phyloP scores from a whole-genome alignment of 2,888 invertebrate genomes.

The Drosophila robusta region DNA sequence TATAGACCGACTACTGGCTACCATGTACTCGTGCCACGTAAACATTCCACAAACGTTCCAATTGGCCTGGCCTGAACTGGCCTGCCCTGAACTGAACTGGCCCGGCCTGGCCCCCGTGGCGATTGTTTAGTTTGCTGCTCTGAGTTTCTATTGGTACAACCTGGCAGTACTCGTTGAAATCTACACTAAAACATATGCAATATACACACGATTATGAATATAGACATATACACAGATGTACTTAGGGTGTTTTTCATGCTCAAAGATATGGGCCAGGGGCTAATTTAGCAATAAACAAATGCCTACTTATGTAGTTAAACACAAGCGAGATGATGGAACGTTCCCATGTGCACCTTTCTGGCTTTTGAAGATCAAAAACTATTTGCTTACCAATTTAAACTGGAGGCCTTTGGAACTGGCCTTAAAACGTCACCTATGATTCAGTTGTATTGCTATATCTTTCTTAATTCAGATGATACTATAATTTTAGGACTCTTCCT shows the following conservation, averaged over 20 bases:
- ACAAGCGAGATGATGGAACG: slow-evolving; percentile 13
- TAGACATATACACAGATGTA: slow-evolving; percentile 8
- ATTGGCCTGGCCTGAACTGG: slow-evolving; percentile 16
- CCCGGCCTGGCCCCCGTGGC: not conserved
- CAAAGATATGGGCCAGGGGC: slow-evolving; percentile 24
- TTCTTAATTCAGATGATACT: too few species aligned
- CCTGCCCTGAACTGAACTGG: slow-evolving; percentile 1
- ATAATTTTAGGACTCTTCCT: too few species aligned
- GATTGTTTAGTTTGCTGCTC: slow-evolving; percentile 13
- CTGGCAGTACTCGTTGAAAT: slow-evolving; percentile 26
- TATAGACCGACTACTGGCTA: slow-evolving; percentile 20
- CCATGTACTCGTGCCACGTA: slow-evolving; percentile 43
- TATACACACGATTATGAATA: not conserved
- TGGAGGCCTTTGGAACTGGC: not conserved
- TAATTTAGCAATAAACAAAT: slow-evolving; percentile 44
- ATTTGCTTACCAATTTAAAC: slow-evolving; percentile 23
- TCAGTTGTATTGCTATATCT: too few species aligned
- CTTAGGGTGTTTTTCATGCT: slow-evolving; percentile 8
- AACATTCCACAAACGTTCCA: slow-evolving; percentile 54
- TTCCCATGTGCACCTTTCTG: slow-evolving; percentile 24
- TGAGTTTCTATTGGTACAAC: slow-evolving; percentile 34
- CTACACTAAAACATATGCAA: slow-evolving; percentile 13
- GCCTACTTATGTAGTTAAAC: slow-evolving; percentile 31
- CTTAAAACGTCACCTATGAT: slow-evolving; percentile 13
- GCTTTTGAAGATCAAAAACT: slow-evolving; percentile 48